Evolutionary conservation across 2,113 vertebrate species (phyloP).

Genomic region (Lutjanus erythropterus): DNA sequence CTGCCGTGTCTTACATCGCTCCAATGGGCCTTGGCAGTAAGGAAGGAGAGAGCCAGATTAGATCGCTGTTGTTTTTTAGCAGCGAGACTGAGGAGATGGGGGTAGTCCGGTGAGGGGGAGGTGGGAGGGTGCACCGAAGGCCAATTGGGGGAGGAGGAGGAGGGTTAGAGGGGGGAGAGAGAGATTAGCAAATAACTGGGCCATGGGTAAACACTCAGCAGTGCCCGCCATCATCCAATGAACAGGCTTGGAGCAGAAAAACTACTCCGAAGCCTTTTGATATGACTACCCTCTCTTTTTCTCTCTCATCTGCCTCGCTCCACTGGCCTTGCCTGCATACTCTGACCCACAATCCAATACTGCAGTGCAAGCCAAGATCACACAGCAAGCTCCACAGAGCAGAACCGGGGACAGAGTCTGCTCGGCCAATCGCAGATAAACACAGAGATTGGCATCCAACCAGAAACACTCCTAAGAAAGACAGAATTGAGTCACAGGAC

Average conservation of each 20-base stretch:
- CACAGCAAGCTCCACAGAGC: conserved; percentile 53
- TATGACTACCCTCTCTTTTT: conserved; percentile 57
- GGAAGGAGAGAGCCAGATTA: conserved; percentile 73
- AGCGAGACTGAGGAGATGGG: conserved; percentile 58
- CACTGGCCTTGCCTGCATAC: conserved; percentile 71
- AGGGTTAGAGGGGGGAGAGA: conserved; percentile 16
- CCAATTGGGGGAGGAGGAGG: conserved; percentile 68
- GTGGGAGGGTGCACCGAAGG: conserved; percentile 66
- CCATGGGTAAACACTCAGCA: conserved; percentile 81
- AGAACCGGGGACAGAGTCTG: conserved; percentile 53
- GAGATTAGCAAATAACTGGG: conserved; percentile 84
- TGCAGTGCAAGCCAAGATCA: conserved; percentile 59
- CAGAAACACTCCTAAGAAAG: conserved; percentile 43
- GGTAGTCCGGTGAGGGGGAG: conserved; percentile 53
- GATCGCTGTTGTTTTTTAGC: conserved; percentile 78
- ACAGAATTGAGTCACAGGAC: conserved; percentile 28
- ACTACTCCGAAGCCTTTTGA: conserved; percentile 72
- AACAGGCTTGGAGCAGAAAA: conserved; percentile 65
- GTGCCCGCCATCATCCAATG: conserved; percentile 72
- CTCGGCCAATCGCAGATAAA: conserved; percentile 56
- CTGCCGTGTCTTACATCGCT: conserved; percentile 44
- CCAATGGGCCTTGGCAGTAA: conserved; percentile 71
- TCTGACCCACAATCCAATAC: conserved; percentile 75
- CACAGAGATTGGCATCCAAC: conserved; percentile 52
- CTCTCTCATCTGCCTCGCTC: conserved; percentile 60